Base-by-base conservation (phyloP, 2,888 invertebrate genomes). In the Campopleginae sp. region DNA sequence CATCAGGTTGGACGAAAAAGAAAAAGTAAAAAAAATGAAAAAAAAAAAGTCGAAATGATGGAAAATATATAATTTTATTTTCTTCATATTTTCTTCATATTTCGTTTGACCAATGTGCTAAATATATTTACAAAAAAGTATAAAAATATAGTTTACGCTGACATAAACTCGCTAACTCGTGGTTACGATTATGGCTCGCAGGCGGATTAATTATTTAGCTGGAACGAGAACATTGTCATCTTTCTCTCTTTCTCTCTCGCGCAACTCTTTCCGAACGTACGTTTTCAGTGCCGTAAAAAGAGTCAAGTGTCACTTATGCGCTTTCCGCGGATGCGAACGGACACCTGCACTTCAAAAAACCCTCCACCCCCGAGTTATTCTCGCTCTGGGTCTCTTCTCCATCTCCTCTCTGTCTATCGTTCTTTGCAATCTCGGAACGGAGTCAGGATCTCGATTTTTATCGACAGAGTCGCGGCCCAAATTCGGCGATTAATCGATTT, bases 181-280 rank as follows among this genome's bases (percentile, higher is more conserved):
- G 91, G 92, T 92, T 93, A 93, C 92, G 93, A 92, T 93, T 93
- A 93, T 93, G 92, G 92, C 89, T 88, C 87, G 65, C 89, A 88
- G 88, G 90, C 91, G 91, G 92, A 93, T 93, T 92, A 92, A 93
- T 93, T 92, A 93, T 93, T 93, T 90, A 92, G 91, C 91, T 90
- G 91, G 89, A 90, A 88, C 78, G 48, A 75, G 71, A 71, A 65
- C 61, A 72, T 79, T 80, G 44, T 63, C 46, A 46, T 44, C 79
- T 4, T 31, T 19, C 31, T 10, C 58, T 46, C 27, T 38, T 33
- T 38, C 71, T 54, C 54, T 44, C 66, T n/a, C n/a, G n/a, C n/a
- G n/a, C 12, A 54, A n/a, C 74, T 33, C 54, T 68, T 51, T 75
- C 42, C 38, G 75, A 63, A 2, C 48, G 31, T 90, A 90, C 90